Conservation (phyloP, 2,797 vertebrate genomes). For the Protosalanx chinensis region DNA sequence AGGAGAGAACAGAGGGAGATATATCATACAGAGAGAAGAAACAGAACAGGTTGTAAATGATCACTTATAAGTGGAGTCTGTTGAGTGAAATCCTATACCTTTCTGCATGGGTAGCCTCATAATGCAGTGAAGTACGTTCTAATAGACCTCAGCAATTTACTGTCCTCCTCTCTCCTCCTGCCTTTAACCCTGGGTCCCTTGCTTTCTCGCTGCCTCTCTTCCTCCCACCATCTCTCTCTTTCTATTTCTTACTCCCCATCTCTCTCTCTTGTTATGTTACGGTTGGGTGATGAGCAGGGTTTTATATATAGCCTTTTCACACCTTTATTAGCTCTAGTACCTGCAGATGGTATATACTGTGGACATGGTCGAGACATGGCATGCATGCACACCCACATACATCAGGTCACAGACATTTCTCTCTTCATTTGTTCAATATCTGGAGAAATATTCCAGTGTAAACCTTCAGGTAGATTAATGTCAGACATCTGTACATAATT, state of each 20-base stretch:
- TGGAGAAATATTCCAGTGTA: conserved; percentile 44
- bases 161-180: neutral
- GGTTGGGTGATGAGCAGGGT: conserved; percentile 34
- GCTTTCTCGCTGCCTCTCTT: neutral
- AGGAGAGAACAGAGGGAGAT: conserved; percentile 35
- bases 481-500: conserved; percentile 36
- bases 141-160: conserved; percentile 15
- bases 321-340: conserved; percentile 53
- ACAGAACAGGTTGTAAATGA: conserved; percentile 29
- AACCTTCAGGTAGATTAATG: conserved; percentile 38
- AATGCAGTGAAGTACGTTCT: conserved; percentile 26
- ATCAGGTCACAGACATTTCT: conserved; percentile 43
- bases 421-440: conserved; percentile 41
- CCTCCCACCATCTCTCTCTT: neutral
- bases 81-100: conserved; percentile 22
- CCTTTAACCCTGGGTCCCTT: neutral
- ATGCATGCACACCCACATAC: conserved; percentile 15
- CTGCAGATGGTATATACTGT: conserved; percentile 55
- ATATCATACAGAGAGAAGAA: conserved; percentile 17
- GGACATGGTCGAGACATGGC: conserved; percentile 36
- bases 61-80: conserved; percentile 18
- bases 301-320: conserved; percentile 52
- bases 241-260: conserved; percentile 30
- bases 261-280: conserved; percentile 7
- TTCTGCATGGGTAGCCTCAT: conserved; percentile 18